phyloP scores from a whole-genome alignment of 2,113 vertebrate species.

The Notiomystis cincta region DNA sequence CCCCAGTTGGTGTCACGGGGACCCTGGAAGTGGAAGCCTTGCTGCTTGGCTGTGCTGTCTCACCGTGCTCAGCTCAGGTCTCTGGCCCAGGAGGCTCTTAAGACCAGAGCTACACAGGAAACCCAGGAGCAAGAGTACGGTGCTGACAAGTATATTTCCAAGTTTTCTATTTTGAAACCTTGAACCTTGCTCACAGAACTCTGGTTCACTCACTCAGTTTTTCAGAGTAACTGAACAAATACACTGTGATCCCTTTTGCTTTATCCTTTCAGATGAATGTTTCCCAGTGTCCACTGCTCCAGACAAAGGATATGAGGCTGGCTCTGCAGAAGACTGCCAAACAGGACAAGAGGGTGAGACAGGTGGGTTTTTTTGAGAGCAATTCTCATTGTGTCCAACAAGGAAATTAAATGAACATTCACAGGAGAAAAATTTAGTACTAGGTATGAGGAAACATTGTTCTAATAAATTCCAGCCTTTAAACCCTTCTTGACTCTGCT shows the following conservation, averaged over 20 bases:
- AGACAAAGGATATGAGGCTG: fast-evolving
- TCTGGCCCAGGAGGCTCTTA: fast-evolving
- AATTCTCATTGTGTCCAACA: not conserved
- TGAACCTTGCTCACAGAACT: not conserved
- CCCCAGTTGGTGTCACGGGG: not conserved
- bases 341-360: not conserved
- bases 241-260: fast-evolving
- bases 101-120: not conserved
- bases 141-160: not conserved
- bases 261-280: not conserved
- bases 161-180: not conserved
- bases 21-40: not conserved
- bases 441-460: constrained; percentile 39
- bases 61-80: fast-evolving
- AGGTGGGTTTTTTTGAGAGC: not conserved
- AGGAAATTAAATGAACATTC: not conserved
- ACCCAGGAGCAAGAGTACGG: not conserved
- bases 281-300: not conserved
- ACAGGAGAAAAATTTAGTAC: not conserved
- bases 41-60: fast-evolving
- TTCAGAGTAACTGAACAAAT: not conserved
- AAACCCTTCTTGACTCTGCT: not conserved
- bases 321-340: not conserved
- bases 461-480: constrained; percentile 40
- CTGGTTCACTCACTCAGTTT: not conserved